These are phyloP conservation scores for Sceliomorpha sp. DNA, from an alignment of 2,888 invertebrate genomes.

Conservation along the genomic window DNA sequence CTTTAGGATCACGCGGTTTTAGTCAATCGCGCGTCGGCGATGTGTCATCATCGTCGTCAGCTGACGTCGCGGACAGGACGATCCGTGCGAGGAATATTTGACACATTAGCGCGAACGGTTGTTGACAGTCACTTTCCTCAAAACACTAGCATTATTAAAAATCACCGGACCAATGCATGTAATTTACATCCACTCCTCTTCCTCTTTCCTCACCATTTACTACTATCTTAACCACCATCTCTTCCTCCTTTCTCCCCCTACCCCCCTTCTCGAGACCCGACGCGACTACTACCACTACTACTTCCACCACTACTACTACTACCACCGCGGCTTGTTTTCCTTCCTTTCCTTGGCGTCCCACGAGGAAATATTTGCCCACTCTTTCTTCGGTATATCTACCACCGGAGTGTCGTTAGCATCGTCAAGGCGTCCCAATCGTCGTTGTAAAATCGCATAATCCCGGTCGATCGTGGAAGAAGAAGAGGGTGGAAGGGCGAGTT, in stretches of 20 bases:
- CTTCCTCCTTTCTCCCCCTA: constrained; percentile 6
- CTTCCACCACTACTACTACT: constrained; percentile 18
- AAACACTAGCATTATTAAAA: not conserved
- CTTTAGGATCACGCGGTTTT: too few relatives aligned
- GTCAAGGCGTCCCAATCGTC: constrained; percentile 49
- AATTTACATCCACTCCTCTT: not conserved
- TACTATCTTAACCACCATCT: not conserved
- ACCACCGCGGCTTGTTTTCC: constrained; percentile 20
- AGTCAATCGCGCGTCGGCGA: too few relatives aligned
- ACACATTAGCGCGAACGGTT: not conserved
- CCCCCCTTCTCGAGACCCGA: constrained; percentile 2
- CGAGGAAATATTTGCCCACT: constrained; percentile 46
- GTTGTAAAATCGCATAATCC: constrained; percentile 51
- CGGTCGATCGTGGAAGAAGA: constrained; percentile 32
- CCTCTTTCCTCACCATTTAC: constrained; percentile 5
- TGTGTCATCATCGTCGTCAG: too few relatives aligned
- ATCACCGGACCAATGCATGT: not conserved
- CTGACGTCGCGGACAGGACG: too few relatives aligned
- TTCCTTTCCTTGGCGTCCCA: constrained; percentile 33
- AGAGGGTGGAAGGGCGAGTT: constrained; percentile 47
- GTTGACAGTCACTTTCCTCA: not conserved
- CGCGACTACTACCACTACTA: too few relatives aligned
- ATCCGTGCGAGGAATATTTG: not conserved
- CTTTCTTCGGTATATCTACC: constrained; percentile 49
- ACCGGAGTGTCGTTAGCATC: constrained; percentile 64